Percentiles rank a stretch among this genome's conserved stretches.
Evolutionary conservation across 2,888 invertebrate genomes (phyloP).

Genomic region (Drosophila prostipennis): DNA sequence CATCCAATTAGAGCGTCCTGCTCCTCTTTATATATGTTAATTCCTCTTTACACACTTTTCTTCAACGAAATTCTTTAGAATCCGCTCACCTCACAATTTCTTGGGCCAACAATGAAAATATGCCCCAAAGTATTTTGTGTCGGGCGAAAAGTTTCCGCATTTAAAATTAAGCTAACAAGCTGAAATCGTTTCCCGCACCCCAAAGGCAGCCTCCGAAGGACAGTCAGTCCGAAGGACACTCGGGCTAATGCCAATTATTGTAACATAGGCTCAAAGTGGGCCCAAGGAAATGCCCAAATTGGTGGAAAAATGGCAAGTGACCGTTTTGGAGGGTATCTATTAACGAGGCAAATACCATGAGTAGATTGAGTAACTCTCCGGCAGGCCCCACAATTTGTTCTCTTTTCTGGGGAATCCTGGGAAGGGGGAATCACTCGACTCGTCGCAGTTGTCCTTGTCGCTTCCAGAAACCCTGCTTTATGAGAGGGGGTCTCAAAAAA

Average conservation of each 20-base stretch:
- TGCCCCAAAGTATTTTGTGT: slow-evolving; percentile 40
- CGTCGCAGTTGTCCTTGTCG: slow-evolving; percentile 68
- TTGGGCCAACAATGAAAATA: slow-evolving; percentile 24
- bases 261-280: slow-evolving; percentile 30
- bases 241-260: slow-evolving; percentile 62
- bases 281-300: slow-evolving; percentile 30
- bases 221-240: slow-evolving; percentile 9
- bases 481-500: slow-evolving; percentile 58
- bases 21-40: slow-evolving; percentile 26
- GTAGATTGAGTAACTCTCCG: slow-evolving; percentile 46
- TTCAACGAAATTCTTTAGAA: slow-evolving; percentile 19
- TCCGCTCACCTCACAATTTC: slow-evolving; percentile 27
- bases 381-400: slow-evolving; percentile 55
- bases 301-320: slow-evolving; percentile 40
- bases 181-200: slow-evolving; percentile 41
- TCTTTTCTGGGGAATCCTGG: slow-evolving; percentile 33
- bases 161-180: slow-evolving; percentile 60
- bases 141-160: slow-evolving; percentile 41
- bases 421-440: slow-evolving; percentile 67
- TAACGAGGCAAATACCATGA: slow-evolving; percentile 25
- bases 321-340: slow-evolving; percentile 31
- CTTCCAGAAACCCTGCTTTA: slow-evolving; percentile 53
- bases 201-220: not conserved
- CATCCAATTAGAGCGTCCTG: slow-evolving; percentile 29
- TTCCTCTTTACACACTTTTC: slow-evolving; percentile 30